phyloP scores from a whole-genome alignment of 2,888 invertebrate species.

The Torymus texanus region DNA sequence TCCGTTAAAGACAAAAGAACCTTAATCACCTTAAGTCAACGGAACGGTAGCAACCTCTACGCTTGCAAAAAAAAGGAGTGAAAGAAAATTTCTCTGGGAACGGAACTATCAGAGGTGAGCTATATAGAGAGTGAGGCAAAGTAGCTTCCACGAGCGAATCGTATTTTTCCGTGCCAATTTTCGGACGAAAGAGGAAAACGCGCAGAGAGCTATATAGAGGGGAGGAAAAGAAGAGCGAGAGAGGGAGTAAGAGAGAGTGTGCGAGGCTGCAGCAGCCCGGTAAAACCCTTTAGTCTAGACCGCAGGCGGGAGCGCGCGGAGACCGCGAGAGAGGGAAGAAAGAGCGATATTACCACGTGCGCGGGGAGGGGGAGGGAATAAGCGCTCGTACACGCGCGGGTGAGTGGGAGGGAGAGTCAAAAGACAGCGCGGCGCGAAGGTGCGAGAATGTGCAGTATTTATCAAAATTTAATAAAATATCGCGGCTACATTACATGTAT shows the following conservation, averaged over 20 bases:
- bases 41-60: not conserved
- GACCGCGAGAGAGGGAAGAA: constrained; percentile 18
- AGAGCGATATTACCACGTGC: not conserved
- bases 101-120: too few relatives aligned
- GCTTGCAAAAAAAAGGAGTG: too few relatives aligned
- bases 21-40: constrained; percentile 21
- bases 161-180: constrained; percentile 26
- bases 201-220: not conserved
- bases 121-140: not conserved
- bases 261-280: constrained; percentile 45
- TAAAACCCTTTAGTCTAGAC: constrained; percentile 73
- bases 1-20: constrained; percentile 34
- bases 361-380: not conserved
- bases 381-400: not conserved
- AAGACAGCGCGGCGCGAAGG: not conserved
- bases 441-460: constrained; percentile 37
- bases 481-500: constrained; percentile 9
- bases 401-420: not conserved
- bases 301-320: constrained; percentile 64
- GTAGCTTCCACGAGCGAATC: not conserved
- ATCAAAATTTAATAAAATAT: constrained; percentile 53
- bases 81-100: too few relatives aligned
- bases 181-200: not conserved
- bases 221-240: not conserved
- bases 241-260: constrained; percentile 9